Evolutionary conservation across 92 coral and sea anemone genomes (phyloP).

Genomic region (Nematostella vectensis): DNA sequence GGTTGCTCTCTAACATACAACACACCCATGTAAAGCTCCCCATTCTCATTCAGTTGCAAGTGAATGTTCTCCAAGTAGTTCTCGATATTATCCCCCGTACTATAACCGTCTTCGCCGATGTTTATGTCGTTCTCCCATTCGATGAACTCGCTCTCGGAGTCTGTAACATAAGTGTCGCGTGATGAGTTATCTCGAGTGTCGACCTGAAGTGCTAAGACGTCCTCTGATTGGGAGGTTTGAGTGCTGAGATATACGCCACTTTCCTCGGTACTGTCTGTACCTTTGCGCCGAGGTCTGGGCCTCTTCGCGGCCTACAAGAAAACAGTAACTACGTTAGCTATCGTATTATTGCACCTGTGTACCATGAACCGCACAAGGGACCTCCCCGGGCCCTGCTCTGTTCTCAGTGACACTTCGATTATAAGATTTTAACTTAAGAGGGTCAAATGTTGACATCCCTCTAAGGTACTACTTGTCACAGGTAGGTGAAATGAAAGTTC

Average conservation of each 20-base stretch:
- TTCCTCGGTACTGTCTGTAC: slow-evolving; percentile 59
- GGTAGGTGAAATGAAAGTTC: no score
- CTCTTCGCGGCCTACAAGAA: neutral
- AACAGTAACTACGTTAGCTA: no score
- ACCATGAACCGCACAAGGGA: neutral
- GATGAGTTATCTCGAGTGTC: slow-evolving; percentile 32
- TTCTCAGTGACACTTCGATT: no score
- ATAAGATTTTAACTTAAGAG: no score
- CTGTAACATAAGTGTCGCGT: slow-evolving; percentile 59
- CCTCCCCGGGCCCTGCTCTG: no score
- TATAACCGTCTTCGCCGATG: slow-evolving; percentile 68
- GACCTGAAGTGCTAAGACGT: slow-evolving; percentile 3
- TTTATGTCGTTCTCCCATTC: slow-evolving; percentile 54
- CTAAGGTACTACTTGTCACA: no score
- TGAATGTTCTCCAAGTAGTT: slow-evolving; percentile 33
- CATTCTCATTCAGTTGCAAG: slow-evolving; percentile 60
- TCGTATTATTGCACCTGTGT: no score
- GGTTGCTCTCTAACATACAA: slow-evolving; percentile 75
- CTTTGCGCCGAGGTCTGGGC: slow-evolving; percentile 29
- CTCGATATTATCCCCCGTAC: slow-evolving; percentile 72
- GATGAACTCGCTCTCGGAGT: slow-evolving; percentile 43
- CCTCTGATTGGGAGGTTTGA: slow-evolving; percentile 40
- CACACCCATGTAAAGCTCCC: slow-evolving; percentile 54
- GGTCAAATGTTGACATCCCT: no score
- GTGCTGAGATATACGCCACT: slow-evolving; percentile 49